These are phyloP conservation scores for Thomomys bottae DNA, from an alignment of 2,113 vertebrate species.

Conservation along the genomic window DNA sequence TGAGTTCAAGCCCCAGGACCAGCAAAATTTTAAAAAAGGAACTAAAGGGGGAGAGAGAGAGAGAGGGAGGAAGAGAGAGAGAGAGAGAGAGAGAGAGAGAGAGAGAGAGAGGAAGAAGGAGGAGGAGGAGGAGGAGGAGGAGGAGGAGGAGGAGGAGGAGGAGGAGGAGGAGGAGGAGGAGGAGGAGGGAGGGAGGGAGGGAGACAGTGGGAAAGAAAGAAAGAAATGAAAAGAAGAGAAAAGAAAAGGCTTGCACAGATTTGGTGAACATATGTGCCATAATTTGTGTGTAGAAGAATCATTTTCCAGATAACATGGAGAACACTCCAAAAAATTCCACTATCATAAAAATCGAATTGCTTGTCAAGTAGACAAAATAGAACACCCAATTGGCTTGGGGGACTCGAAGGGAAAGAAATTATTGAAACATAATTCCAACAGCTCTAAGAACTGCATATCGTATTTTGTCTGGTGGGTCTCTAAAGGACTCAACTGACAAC, in stretches of 20 bases:
- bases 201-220: no score
- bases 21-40: no score
- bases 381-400: conserved; percentile 65
- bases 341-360: conserved; percentile 67
- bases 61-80: no score
- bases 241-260: not conserved
- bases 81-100: no score
- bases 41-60: no score
- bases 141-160: no score
- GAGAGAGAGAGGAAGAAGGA: no score
- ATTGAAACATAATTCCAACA: conserved; percentile 72
- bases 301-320: conserved; percentile 49
- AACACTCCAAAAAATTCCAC: conserved; percentile 51
- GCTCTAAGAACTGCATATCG: conserved; percentile 59
- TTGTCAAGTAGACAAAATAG: conserved; percentile 47
- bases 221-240: conserved; percentile 19
- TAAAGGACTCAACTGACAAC: conserved; percentile 67
- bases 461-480: conserved; percentile 75
- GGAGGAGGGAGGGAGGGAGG: no score
- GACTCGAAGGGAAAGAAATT: conserved; percentile 69
- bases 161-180: no score
- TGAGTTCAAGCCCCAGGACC: no score
- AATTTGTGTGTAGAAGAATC: conserved; percentile 62
- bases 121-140: no score
- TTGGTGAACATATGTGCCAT: not conserved